Evolutionary conservation across 2,888 invertebrate genomes (phyloP), one percentile per base, ranked within the genome.

Genomic region (Drosophila multiciliata): DNA sequence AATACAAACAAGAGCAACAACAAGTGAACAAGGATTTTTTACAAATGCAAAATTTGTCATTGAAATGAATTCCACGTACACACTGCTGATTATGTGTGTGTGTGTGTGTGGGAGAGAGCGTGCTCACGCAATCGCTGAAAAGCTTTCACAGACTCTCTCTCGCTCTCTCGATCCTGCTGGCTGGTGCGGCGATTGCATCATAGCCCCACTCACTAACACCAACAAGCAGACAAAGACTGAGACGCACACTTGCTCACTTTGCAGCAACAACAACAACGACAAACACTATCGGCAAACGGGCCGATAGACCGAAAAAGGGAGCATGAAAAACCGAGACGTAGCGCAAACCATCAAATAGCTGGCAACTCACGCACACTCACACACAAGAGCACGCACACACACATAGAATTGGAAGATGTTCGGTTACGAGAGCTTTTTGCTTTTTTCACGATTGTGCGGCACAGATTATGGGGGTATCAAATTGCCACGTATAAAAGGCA

Each of bases 401-500:
- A 45, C 45, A 45, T 8, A 23, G 20, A 45, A 15, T 45, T 45
- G 45, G 23, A 45, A 35, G 65, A 61, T 67, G 66, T 54, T 79
- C 75, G 62, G 48, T 23, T 58, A 40, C 40, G 73, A 79, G 75
- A 87, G 85, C 80, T 84, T 83, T 83, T 57, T 35, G 23, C 17
- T 17, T 54, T 53, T 68, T 75, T 78, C 83, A 69, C 75, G 69
- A 81, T 78, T 73, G 71, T 70, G 67, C 76, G 85, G 76, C 86
- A 78, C 75, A 82, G 83, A 76, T 82, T 91, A 91, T 89, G 68
- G 92, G 89, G 89, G 93, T 93, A 92, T 93, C 93, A 93, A 93
- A 91, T 93, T 93, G 93, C 93, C 92, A 86, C 92, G 92, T 93
- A 93, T 93, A 93, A 93, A 93, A 93, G 93, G 93, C 92, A 92